phyloP scores from a whole-genome alignment of 1,140 invertebrate genomes.

The Diachasma alloeum region DNA sequence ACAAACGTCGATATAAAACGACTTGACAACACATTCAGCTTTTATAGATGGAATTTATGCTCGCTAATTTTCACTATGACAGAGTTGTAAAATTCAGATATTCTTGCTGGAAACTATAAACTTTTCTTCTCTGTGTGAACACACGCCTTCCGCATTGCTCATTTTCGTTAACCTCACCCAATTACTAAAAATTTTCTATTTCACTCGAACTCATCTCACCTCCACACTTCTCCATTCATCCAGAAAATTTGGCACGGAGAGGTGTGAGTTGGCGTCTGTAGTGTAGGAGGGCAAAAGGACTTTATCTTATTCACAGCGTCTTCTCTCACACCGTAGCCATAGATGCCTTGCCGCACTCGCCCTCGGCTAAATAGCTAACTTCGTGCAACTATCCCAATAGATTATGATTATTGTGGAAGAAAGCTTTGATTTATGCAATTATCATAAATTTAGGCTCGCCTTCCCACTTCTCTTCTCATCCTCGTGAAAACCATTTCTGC shows the following conservation, averaged over 20 bases:
- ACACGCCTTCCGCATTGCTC: too few species aligned
- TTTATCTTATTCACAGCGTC: slow-evolving; percentile 1
- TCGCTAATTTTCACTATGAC: too few species aligned
- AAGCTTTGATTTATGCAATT: slow-evolving; percentile 66
- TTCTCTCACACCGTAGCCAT: not conserved
- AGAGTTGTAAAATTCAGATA: too few species aligned
- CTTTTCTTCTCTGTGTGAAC: too few species aligned
- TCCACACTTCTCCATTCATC: not conserved
- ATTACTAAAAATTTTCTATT: too few species aligned
- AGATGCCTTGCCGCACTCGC: slow-evolving; percentile 40
- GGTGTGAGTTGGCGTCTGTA: not conserved
- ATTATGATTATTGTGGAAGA: slow-evolving; percentile 66
- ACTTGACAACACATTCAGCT: too few species aligned
- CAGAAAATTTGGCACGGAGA: not conserved
- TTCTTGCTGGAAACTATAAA: too few species aligned
- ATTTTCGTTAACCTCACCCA: too few species aligned
- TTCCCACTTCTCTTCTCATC: slow-evolving; percentile 16
- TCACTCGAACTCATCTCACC: not conserved
- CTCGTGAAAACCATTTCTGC: slow-evolving; percentile 38
- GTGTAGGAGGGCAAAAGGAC: not conserved
- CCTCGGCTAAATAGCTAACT: slow-evolving; percentile 65
- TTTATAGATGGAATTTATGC: too few species aligned
- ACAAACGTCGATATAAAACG: too few species aligned
- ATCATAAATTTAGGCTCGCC: slow-evolving; percentile 61
- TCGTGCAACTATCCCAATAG: slow-evolving; percentile 64